Evolutionary conservation across 1,140 invertebrate genomes (phyloP).

Genomic region (Diabrotica virgifera): DNA sequence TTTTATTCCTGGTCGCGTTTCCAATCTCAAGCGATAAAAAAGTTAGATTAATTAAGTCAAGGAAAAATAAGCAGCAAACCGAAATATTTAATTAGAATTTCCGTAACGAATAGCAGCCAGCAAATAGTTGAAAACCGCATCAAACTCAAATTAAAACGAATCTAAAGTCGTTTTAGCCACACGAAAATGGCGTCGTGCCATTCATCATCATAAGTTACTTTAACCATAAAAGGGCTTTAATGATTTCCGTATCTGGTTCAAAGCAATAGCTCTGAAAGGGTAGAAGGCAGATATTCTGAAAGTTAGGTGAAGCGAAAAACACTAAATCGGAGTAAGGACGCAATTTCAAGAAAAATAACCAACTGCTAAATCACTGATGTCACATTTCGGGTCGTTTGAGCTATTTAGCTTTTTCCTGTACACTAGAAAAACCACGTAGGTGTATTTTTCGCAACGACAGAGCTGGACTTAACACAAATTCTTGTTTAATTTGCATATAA

Average conservation of each 20-base stretch:
- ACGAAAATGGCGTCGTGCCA: background rate
- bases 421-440: background rate
- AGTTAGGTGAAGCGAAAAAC: conserved; percentile 2
- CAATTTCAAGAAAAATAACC: background rate
- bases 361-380: conserved; percentile 2
- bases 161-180: background rate
- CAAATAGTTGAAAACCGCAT: background rate
- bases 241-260: conserved; percentile 2
- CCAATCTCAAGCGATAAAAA: too few relatives aligned
- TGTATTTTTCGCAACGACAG: background rate
- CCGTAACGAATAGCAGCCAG: background rate
- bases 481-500: conserved; percentile 7
- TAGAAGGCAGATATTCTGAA: background rate
- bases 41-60: too few relatives aligned
- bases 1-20: too few relatives aligned
- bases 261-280: background rate
- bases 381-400: background rate
- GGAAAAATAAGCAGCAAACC: too few relatives aligned
- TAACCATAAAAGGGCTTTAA: conserved; percentile 2
- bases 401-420: background rate
- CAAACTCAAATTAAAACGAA: conserved; percentile 3
- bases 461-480: background rate
- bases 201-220: conserved; percentile 3
- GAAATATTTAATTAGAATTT: background rate
- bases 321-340: conserved; percentile 1